Conservation (phyloP, 2,888 invertebrate genomes). For the Scaptomyza flava region DNA sequence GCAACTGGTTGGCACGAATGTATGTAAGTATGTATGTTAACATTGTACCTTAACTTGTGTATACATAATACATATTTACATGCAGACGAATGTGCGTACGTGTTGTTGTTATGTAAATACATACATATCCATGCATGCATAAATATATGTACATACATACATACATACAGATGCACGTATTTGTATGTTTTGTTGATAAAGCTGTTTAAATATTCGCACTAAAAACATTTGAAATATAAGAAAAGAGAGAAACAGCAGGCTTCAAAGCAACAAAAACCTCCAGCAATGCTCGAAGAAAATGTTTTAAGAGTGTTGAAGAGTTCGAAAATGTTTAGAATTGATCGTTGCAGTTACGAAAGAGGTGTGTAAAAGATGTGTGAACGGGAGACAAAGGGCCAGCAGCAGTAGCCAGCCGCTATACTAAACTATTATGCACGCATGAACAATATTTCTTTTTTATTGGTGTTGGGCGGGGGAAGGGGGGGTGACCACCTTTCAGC, state of each 20-base stretch:
- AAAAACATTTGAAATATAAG: conserved; percentile 29
- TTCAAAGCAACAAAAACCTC: conserved; percentile 13
- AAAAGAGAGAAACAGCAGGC: conserved; percentile 1
- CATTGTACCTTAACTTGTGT: conserved; percentile 35
- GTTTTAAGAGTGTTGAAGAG: neutral
- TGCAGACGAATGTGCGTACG: neutral
- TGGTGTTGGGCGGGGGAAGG: neutral
- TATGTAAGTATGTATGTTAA: conserved; percentile 32
- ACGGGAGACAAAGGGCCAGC: neutral
- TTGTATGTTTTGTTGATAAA: conserved; percentile 46
- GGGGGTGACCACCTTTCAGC: conserved; percentile 33
- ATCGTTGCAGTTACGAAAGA: conserved; percentile 12
- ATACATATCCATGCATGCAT: conserved; percentile 14
- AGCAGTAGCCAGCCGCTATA: neutral
- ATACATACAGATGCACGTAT: conserved; percentile 13
- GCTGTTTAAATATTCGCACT: conserved; percentile 64
- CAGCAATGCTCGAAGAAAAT: conserved; percentile 24
- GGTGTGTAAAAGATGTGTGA: neutral
- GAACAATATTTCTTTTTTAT: neutral
- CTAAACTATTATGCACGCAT: neutral
- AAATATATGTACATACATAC: conserved; percentile 13
- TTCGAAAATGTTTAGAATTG: conserved; percentile 1
- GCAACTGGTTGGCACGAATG: conserved; percentile 22
- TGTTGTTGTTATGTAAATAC: conserved; percentile 37
- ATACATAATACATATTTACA: conserved; percentile 12